These are phyloP conservation scores for Triplophysa yarkandensis DNA, from an alignment of 2,797 vertebrate species.

Conservation along the genomic window DNA sequence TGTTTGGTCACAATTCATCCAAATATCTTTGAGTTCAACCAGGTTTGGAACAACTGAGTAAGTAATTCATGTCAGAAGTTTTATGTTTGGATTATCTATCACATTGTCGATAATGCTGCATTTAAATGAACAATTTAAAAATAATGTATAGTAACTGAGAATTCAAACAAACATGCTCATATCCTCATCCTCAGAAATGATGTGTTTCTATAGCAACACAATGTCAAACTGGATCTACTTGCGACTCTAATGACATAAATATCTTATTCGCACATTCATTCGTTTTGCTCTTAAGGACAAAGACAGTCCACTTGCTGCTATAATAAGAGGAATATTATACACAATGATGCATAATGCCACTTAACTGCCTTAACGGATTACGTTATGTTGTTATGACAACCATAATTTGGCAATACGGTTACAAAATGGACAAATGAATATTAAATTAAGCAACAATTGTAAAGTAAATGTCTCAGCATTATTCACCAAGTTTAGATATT, in stretches of 20 bases:
- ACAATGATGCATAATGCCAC: not conserved
- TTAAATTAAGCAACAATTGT: conserved; percentile 7
- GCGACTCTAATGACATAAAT: not conserved
- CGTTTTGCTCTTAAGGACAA: not conserved
- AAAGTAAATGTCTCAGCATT: conserved; percentile 2
- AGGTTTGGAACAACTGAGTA: too few species aligned
- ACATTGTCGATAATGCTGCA: not conserved
- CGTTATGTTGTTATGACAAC: not conserved
- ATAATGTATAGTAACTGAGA: not conserved
- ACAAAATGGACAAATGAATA: not conserved
- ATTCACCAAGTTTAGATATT: not conserved
- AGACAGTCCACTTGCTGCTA: not conserved
- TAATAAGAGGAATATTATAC: not conserved
- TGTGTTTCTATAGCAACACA: not conserved
- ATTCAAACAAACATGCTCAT: not conserved
- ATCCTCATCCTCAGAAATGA: not conserved
- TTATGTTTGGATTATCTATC: too few species aligned
- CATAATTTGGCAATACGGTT: not conserved
- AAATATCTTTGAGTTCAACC: too few species aligned
- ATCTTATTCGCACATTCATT: not conserved
- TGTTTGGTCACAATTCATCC: too few species aligned
- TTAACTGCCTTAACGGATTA: not conserved
- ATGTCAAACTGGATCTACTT: not conserved
- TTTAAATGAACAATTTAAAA: not conserved
- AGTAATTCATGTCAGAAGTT: too few species aligned